Evolutionary conservation across 2,797 vertebrate species (phyloP).

Genomic region (Intellagama lesueurii): DNA sequence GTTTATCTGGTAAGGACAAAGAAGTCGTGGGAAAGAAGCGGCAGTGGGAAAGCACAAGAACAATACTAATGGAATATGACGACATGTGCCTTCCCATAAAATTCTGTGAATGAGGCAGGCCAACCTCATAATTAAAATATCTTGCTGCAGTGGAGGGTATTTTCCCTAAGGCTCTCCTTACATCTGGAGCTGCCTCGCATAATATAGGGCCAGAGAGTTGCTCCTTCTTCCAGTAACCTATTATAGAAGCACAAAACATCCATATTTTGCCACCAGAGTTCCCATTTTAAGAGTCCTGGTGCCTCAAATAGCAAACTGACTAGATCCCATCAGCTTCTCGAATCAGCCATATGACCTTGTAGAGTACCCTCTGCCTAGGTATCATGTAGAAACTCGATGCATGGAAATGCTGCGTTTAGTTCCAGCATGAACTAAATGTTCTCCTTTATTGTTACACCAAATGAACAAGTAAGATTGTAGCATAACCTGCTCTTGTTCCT

Average conservation of each 20-base stretch:
- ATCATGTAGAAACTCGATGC: background rate
- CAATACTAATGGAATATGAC: background rate
- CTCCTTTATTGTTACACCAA: background rate
- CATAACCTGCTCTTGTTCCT: background rate
- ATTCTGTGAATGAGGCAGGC: background rate
- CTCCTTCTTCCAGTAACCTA: background rate
- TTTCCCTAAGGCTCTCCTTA: background rate
- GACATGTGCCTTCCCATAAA: background rate
- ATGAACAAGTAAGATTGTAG: background rate
- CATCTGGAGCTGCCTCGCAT: background rate
- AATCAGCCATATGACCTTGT: background rate
- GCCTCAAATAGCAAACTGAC: background rate
- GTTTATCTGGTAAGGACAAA: too few relatives aligned
- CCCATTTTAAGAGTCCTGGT: too few relatives aligned
- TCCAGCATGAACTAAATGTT: background rate
- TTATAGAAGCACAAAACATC: too few relatives aligned
- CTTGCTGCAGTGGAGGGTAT: background rate
- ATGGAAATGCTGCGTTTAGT: background rate
- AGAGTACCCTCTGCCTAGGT: background rate
- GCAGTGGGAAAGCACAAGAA: background rate
- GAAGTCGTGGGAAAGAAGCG: background rate
- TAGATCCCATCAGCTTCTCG: background rate
- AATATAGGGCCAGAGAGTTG: too few relatives aligned
- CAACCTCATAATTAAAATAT: background rate
- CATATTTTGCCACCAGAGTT: background rate